These are phyloP conservation scores for Gadopsis bispinosus DNA, from an alignment of 2,797 vertebrate species.

Conservation along the genomic window DNA sequence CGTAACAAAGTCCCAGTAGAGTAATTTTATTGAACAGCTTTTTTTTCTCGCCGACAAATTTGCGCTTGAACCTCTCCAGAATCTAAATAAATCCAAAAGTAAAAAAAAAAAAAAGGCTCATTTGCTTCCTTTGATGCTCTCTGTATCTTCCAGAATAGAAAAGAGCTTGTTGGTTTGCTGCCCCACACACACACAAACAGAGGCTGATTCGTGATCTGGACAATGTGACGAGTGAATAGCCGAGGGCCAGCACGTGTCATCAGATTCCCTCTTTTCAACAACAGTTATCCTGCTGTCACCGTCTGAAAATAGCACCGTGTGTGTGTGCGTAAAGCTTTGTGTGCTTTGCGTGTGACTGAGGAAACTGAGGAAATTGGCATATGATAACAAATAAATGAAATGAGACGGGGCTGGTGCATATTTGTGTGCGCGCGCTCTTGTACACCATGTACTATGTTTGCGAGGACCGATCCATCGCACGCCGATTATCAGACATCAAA, in stretches of 20 bases:
- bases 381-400: conserved; percentile 36
- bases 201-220: conserved; percentile 31
- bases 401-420: background rate
- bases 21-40: background rate
- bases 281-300: conserved; percentile 40
- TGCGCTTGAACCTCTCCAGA: background rate
- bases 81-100: background rate
- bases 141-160: background rate
- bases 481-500: conserved; percentile 9
- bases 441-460: background rate
- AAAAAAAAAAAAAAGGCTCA: background rate
- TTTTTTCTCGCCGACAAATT: background rate
- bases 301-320: conserved; percentile 23
- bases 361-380: conserved; percentile 7
- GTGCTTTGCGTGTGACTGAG: background rate
- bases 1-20: background rate
- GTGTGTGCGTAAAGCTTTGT: background rate
- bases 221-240: conserved; percentile 24
- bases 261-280: conserved; percentile 54
- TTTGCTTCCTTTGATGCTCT: background rate
- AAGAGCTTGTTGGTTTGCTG: background rate
- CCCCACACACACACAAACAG: conserved; percentile 8
- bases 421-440: conserved; percentile 13
- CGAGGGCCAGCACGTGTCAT: conserved; percentile 48
- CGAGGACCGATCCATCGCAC: background rate